Conservation (phyloP, 2,113 vertebrate genomes). For the Stomatorhinus ivindoensis region DNA sequence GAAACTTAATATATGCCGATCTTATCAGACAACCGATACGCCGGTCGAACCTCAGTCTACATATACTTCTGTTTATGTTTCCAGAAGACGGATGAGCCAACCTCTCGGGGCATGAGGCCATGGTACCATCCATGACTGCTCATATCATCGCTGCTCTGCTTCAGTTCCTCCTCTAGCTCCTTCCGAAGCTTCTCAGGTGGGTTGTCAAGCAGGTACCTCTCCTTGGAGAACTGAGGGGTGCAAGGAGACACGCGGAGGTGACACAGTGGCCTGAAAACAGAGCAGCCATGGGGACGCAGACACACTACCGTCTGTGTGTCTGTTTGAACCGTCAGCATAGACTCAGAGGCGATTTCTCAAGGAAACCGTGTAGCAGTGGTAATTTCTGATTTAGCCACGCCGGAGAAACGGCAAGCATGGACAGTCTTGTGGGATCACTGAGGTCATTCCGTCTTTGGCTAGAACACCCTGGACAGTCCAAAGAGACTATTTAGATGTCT, state of each 20-base stretch:
- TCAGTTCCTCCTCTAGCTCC: constrained; percentile 86
- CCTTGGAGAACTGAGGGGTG: constrained; percentile 78
- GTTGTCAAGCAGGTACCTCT: constrained; percentile 77
- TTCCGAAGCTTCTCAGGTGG: constrained; percentile 76
- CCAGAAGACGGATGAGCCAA: constrained; percentile 38
- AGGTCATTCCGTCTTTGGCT: background rate
- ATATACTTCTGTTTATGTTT: background rate
- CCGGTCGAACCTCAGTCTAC: background rate
- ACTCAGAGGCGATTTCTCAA: background rate
- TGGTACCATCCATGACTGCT: constrained; percentile 92
- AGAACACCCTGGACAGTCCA: background rate
- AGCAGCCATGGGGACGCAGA: background rate
- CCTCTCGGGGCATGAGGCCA: constrained; percentile 79
- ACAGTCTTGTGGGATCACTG: background rate
- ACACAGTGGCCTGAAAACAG: background rate
- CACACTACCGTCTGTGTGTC: background rate
- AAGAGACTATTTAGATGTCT: background rate
- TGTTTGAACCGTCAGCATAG: background rate
- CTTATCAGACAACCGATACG: background rate
- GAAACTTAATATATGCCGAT: background rate
- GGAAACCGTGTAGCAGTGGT: background rate
- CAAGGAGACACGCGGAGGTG: background rate
- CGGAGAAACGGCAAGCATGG: background rate
- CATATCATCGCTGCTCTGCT: constrained; percentile 71
- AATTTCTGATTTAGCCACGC: background rate